These are phyloP conservation scores for Nephrotoma guestfalica DNA, from an alignment of 2,888 invertebrate genomes.

Conservation along the genomic window DNA sequence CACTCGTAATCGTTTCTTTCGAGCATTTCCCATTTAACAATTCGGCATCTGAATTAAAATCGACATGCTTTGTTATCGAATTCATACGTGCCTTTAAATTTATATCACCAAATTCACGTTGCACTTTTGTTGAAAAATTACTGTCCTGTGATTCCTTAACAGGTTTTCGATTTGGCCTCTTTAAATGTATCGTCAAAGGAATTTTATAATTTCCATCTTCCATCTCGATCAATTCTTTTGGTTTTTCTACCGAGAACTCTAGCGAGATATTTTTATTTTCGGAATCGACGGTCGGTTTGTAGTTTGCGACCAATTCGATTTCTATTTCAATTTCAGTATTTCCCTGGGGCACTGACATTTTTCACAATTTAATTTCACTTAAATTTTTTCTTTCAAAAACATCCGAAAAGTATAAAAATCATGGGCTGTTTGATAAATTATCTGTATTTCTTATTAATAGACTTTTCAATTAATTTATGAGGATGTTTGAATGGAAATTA, in stretches of 20 bases:
- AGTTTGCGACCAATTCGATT: neutral
- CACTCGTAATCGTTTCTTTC: neutral
- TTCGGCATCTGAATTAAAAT: neutral
- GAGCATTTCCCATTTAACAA: neutral
- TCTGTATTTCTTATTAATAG: neutral
- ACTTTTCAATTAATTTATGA: too few relatives aligned
- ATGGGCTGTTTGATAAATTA: neutral
- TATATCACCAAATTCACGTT: neutral
- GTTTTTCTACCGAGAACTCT: neutral
- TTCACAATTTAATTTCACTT: neutral
- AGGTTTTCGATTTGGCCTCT: neutral
- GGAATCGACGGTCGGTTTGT: neutral
- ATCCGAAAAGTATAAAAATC: neutral
- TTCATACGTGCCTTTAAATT: neutral
- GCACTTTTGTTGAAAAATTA: neutral
- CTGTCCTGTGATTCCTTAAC: neutral
- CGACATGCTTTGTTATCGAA: neutral
- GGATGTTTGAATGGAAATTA: too few relatives aligned
- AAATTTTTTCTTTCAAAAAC: neutral
- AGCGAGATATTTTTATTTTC: neutral
- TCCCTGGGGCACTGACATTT: neutral
- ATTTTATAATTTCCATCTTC: neutral
- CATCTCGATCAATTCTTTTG: neutral
- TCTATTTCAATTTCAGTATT: neutral
- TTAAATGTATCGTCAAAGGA: neutral